Conservation (phyloP, 2,888 invertebrate species). For the Drosophila conformis region DNA sequence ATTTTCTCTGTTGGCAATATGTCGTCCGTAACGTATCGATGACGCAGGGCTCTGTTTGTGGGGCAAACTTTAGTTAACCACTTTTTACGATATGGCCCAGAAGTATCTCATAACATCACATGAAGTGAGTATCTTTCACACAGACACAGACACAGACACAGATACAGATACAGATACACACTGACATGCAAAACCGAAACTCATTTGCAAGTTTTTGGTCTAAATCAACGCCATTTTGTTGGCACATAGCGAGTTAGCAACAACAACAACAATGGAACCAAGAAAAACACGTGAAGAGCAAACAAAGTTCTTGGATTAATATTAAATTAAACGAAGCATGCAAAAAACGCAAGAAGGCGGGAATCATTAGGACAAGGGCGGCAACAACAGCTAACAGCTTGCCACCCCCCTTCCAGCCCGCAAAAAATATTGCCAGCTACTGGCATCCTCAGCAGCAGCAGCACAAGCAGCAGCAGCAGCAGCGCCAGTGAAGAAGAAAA, state of each 20-base stretch:
- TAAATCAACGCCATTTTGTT: slow-evolving; percentile 51
- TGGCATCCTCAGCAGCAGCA: slow-evolving; percentile 7
- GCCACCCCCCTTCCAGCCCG: not conserved
- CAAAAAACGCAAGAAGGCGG: slow-evolving; percentile 78
- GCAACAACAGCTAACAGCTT: slow-evolving; percentile 27
- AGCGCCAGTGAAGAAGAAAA: slow-evolving; percentile 34
- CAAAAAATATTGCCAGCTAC: slow-evolving; percentile 39
- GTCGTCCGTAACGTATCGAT: not conserved
- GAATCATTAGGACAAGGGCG: slow-evolving; percentile 70
- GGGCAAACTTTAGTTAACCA: not conserved
- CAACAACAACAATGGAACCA: slow-evolving; percentile 22
- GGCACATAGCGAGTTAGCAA: slow-evolving; percentile 47
- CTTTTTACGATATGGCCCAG: not conserved
- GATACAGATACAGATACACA: not conserved
- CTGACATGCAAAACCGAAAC: slow-evolving; percentile 9
- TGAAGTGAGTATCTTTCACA: not conserved
- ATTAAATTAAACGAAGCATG: slow-evolving; percentile 84
- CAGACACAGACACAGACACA: not conserved
- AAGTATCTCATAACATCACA: slow-evolving; percentile 1
- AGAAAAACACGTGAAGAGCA: slow-evolving; percentile 52
- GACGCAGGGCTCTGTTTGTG: not conserved
- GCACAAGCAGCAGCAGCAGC: slow-evolving; percentile 9
- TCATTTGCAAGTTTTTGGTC: slow-evolving; percentile 49
- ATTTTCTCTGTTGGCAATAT: slow-evolving; percentile 4
- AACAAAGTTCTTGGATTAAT: slow-evolving; percentile 79